phyloP scores from a whole-genome alignment of 2,797 vertebrate genomes.

The Paedocypris micromegethes region DNA sequence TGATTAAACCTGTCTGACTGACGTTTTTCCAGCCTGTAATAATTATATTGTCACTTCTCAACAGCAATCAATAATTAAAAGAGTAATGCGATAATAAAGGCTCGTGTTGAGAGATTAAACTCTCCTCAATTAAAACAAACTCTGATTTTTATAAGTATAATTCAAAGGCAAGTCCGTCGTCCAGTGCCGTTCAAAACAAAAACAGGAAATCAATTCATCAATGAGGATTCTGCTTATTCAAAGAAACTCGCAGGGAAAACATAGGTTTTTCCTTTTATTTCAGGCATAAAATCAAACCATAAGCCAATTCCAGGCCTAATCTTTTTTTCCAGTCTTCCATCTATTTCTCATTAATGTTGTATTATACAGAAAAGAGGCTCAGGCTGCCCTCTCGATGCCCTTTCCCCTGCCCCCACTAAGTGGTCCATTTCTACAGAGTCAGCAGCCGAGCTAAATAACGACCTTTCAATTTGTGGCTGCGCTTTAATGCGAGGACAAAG shows the following conservation, averaged over 20 bases:
- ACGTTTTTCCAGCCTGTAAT: constrained; percentile 12
- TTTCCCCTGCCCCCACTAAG: constrained; percentile 62
- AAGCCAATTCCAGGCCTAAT: constrained; percentile 56
- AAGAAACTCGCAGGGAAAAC: constrained; percentile 38
- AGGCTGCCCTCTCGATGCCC: constrained; percentile 55
- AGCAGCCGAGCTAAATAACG: constrained; percentile 67
- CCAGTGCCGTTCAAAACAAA: constrained; percentile 23
- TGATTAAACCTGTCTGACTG: constrained; percentile 23
- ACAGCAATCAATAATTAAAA: constrained; percentile 30
- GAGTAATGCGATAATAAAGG: constrained; percentile 12
- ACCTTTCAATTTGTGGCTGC: constrained; percentile 65
- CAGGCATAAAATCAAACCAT: constrained; percentile 58
- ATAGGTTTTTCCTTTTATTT: constrained; percentile 50
- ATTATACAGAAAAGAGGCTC: constrained; percentile 59
- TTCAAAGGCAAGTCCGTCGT: constrained; percentile 7
- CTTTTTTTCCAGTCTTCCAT: constrained; percentile 51
- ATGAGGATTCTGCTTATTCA: constrained; percentile 46
- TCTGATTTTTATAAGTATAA: constrained; percentile 26
- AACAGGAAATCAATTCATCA: constrained; percentile 29
- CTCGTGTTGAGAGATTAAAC: constrained; percentile 20
- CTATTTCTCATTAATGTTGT: constrained; percentile 64
- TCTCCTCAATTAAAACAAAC: constrained; percentile 32
- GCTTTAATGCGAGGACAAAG: constrained; percentile 64
- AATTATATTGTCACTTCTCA: constrained; percentile 36
- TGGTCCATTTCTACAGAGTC: constrained; percentile 63